These are phyloP conservation scores for Argentina silus DNA, from an alignment of 2,797 vertebrate genomes.

Conservation along the genomic window DNA sequence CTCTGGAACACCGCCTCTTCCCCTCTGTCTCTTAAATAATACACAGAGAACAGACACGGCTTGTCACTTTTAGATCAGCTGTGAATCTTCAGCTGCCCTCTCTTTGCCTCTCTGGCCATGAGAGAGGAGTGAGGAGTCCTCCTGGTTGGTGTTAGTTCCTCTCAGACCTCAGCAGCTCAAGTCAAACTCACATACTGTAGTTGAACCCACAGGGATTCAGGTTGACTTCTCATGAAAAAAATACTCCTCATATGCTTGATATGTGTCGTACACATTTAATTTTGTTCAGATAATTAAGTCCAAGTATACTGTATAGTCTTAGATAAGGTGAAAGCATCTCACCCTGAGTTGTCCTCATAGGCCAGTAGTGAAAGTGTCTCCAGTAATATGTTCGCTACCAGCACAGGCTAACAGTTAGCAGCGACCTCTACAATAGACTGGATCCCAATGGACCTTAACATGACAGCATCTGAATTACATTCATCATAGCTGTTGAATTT, in stretches of 20 bases:
- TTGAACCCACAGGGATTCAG: constrained; percentile 11
- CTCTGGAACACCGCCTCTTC: constrained; percentile 4
- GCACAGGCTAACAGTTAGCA: too few relatives aligned
- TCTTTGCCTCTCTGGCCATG: background rate
- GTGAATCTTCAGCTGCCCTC: background rate
- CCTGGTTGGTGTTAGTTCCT: background rate
- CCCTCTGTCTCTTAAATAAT: constrained; percentile 39
- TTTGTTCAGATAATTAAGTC: too few relatives aligned
- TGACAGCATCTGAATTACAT: background rate
- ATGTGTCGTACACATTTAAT: background rate
- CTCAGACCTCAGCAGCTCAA: constrained; percentile 4
- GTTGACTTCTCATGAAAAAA: constrained; percentile 6
- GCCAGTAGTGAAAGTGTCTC: background rate
- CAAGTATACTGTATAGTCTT: background rate
- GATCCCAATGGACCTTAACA: too few relatives aligned
- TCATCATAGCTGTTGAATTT: background rate
- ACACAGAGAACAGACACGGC: background rate
- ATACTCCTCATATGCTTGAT: too few relatives aligned
- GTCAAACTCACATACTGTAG: background rate
- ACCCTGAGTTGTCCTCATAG: background rate
- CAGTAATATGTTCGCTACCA: too few relatives aligned
- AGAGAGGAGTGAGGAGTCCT: too few relatives aligned
- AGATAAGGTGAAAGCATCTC: background rate
- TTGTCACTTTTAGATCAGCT: background rate
- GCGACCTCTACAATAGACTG: too few relatives aligned